Evolutionary conservation across 1,140 invertebrate genomes (phyloP), one percentile per base, ranked within the genome.

Genomic region (Orius insidiosus): DNA sequence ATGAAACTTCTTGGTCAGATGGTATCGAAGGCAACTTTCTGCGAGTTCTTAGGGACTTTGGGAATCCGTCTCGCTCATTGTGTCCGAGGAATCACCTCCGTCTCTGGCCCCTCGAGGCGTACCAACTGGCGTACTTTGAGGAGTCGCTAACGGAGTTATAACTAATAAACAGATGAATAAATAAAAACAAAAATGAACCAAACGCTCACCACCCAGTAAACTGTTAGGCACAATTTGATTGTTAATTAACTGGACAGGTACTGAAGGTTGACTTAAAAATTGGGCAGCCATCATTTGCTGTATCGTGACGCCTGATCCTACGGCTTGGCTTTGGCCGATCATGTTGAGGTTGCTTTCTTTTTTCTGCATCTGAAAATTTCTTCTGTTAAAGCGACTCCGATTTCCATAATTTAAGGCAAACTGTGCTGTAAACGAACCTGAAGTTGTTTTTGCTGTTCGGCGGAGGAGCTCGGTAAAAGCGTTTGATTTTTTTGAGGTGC

Each of bases 11-110:
- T 53, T 74, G 72, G 43, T 71, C 69, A 1, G 66, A 56, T 1
- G 74, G 74, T 32, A 75, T 65, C 11, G 68, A 61, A 2, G 73
- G 72, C 13, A 75, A 57, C 53, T 70, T 74, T 33, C 73, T 56
- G 16, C 72, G 57, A 46, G 70, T 64, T 44, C 71, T 61, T 19
- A 68, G 60, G 4, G 66, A 68, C 47, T 68, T 51, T 66, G 64
- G 9, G 66, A 68, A 48, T 70, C 67, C 2, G 67, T 67, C 52
- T 68, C 68, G 50, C 66, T 68, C 53, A 68, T 60, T 5, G 67
- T 68, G 51, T 69, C 68, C 0, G 67, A 67, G 7, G 68, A 69
- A 50, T 69, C 67, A 5, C 63, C 63, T 10, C 58, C 59, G 43
- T 61, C 61, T 30, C 59, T 57, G 3, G 60, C 38, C 16, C 62